Percentiles rank a stretch among this genome's conserved stretches.
These are phyloP conservation scores for Hycleus phaleratus DNA, from an alignment of 1,140 invertebrate species.

Conservation along the genomic window DNA sequence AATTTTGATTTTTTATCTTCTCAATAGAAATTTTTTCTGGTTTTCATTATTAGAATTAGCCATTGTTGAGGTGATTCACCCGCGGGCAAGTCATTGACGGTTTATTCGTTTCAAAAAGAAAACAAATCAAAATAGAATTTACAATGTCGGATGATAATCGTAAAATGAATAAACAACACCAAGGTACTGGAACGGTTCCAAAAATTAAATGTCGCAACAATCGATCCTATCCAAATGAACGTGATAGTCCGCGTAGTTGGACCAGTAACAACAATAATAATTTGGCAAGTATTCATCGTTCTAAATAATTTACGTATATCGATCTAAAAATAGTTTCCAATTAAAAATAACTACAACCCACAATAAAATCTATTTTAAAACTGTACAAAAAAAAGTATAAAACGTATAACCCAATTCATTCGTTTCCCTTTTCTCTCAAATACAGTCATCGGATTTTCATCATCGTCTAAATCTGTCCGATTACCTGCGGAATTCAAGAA, in stretches of 20 bases:
- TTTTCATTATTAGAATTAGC: no score
- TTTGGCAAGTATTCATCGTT: constrained; percentile 28
- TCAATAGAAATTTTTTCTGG: no score
- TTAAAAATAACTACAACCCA: constrained; percentile 9
- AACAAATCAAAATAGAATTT: no score
- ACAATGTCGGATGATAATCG: constrained; percentile 36
- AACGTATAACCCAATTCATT: constrained; percentile 1
- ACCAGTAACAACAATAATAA: constrained; percentile 27
- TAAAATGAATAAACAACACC: constrained; percentile 30
- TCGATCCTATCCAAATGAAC: constrained; percentile 22
- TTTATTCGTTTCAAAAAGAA: no score
- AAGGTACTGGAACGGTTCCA: constrained; percentile 38
- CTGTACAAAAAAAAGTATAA: no score
- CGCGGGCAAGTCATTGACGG: no score
- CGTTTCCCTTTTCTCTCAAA: not conserved
- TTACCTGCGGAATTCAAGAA: constrained; percentile 16
- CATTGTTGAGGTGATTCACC: no score
- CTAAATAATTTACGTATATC: constrained; percentile 4
- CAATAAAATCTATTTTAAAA: constrained; percentile 6
- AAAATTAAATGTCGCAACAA: constrained; percentile 39
- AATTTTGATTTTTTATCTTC: no score
- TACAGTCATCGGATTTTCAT: constrained; percentile 1
- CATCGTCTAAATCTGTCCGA: constrained; percentile 7
- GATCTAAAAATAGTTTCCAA: constrained; percentile 26
- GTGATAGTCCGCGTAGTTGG: constrained; percentile 26